Evolutionary conservation across 2,888 invertebrate genomes (phyloP), one percentile per base, ranked within the genome.

Genomic region (Ectemnius continuus): DNA sequence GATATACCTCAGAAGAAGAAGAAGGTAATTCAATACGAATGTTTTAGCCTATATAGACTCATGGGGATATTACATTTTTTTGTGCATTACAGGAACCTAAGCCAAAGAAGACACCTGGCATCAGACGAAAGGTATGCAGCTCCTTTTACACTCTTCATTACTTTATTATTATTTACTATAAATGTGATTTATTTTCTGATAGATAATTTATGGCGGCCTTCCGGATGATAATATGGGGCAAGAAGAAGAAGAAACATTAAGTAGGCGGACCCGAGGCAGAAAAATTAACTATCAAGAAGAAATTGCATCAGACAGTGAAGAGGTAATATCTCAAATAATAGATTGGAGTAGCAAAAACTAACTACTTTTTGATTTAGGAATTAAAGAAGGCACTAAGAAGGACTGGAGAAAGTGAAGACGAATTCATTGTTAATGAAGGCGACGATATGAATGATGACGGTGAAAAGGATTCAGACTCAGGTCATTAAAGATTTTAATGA

Each of bases 281-380:
- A 94, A 95, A 90, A 95, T 95, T 75, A 94, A 95, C 88, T 96
- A 96, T 86, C 94, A 95, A 3, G 97, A 96, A 91, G 94, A 93
- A 86, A 93, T 94, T 65, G 94, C 94, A 77, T 94, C 95, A 0
- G 96, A 96, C 88, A 95, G 94, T 62, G 96, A 94, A 87, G 95
- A 94, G 89, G 95, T 94, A 86, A 48, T 48, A 14, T 13, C 26
- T 4, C 14, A 23, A 77, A 20, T 57, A 11, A 59, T 63, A 61
- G 45, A 45, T 20, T 48, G 16, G 20, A 36, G 63, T 8, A n/a
- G 61, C 60, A 61, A 46, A 23, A 61, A 45, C 46, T 0, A 1
- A 23, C 23, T 2, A 23, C 2, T 13, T 18, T 61, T 13, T 20
- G 36, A 13, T 65, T 65, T 68, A 92, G 91, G 92, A 92, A 78